Conservation (phyloP, 1,140 invertebrate genomes). For the Radopholus similis region DNA sequence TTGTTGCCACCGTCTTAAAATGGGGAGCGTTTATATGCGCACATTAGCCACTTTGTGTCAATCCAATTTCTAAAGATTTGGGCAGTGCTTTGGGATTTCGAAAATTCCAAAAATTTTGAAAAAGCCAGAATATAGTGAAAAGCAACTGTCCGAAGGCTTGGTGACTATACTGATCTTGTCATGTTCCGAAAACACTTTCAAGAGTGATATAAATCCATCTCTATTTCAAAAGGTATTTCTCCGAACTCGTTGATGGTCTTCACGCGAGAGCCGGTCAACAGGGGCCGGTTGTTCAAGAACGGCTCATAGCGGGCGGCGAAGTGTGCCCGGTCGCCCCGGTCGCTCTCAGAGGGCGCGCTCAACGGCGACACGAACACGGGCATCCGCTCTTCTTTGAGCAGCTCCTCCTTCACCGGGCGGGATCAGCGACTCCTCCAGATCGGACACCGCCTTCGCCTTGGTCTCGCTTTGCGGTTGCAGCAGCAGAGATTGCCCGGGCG, state of each 20-base stretch:
- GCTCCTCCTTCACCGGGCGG: constrained; percentile 47
- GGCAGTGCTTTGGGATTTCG: too few relatives aligned
- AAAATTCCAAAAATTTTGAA: too few relatives aligned
- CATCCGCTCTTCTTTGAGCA: constrained; percentile 44
- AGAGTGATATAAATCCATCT: too few relatives aligned
- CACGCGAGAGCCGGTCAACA: constrained; percentile 71
- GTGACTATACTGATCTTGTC: too few relatives aligned
- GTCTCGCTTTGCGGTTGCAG: constrained; percentile 49
- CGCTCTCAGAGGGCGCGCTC: constrained; percentile 47
- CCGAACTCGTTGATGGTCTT: constrained; percentile 92
- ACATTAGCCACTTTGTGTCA: too few relatives aligned
- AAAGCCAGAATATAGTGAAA: too few relatives aligned
- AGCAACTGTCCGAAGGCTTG: too few relatives aligned
- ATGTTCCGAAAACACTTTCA: too few relatives aligned
- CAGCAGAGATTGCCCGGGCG: constrained; percentile 40
- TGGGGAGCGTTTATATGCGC: too few relatives aligned
- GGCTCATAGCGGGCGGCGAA: constrained; percentile 56
- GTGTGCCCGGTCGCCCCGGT: constrained; percentile 51
- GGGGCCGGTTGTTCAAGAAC: constrained; percentile 51
- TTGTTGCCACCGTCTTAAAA: too few relatives aligned
- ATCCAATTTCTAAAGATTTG: too few relatives aligned
- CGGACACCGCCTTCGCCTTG: constrained; percentile 52
- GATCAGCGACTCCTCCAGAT: constrained; percentile 45
- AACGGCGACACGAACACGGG: constrained; percentile 60
- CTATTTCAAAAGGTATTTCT: too few relatives aligned